Conservation (phyloP, 37 sponge, comb jelly and placozoan genomes). For the Diacarnus erythraeanus region DNA sequence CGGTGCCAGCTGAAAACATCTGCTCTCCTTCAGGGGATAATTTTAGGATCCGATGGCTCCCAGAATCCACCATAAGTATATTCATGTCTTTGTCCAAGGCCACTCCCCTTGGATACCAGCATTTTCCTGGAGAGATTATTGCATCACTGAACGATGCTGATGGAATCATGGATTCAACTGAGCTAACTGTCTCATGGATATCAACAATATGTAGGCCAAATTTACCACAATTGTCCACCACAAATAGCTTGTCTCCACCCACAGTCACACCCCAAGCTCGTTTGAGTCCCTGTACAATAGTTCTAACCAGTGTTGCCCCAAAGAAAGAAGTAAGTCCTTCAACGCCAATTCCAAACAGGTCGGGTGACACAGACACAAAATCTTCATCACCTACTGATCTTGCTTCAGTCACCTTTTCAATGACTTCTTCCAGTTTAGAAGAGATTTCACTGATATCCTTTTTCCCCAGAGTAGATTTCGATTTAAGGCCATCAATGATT, state of each 20-base stretch:
- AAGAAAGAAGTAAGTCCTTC: not conserved
- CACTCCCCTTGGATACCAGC: conserved; percentile 16
- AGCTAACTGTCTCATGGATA: not conserved
- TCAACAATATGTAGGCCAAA: not conserved
- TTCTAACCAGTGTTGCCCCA: not conserved
- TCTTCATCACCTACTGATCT: not conserved
- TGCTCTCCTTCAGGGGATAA: conserved; percentile 3
- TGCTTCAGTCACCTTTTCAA: not conserved
- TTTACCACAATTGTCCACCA: not conserved
- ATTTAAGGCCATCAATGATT: not conserved
- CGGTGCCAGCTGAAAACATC: not conserved
- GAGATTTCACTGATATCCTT: not conserved
- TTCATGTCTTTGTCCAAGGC: not conserved
- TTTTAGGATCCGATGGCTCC: not conserved
- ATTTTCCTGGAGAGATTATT: not conserved
- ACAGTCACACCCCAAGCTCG: conserved; percentile 1
- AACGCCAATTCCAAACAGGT: too few relatives aligned
- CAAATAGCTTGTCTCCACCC: not conserved
- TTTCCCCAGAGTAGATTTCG: not conserved
- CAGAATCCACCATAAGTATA: conserved; percentile 1
- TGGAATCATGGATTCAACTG: not conserved
- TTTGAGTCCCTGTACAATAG: not conserved
- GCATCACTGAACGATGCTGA: not conserved
- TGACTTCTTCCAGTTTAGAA: not conserved
- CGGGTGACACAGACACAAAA: not conserved